Conservation (phyloP, 2,113 vertebrate species). For the Oreochromis aureus region DNA sequence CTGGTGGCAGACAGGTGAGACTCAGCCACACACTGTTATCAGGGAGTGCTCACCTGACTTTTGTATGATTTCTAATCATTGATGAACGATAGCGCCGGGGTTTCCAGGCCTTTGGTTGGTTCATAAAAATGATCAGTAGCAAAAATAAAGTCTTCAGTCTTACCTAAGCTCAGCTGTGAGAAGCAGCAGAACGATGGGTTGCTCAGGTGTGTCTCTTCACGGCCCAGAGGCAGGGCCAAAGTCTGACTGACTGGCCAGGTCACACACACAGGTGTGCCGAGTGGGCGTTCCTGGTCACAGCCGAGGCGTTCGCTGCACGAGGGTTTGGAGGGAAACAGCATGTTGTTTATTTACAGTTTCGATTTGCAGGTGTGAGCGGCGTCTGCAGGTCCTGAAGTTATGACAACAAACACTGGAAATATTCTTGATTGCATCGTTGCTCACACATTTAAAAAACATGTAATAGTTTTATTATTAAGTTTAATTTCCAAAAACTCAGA, state of each 20-base stretch:
- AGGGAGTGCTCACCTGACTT: not conserved
- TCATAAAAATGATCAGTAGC: not conserved
- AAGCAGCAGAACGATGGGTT: not conserved
- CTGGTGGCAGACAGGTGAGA: slow-evolving; percentile 94
- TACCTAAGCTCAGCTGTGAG: not conserved
- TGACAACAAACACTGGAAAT: not conserved
- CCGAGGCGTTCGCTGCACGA: not conserved
- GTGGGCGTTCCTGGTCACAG: not conserved
- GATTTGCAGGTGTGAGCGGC: not conserved
- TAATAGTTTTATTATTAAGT: not conserved
- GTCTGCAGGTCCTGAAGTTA: not conserved
- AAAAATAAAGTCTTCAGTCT: not conserved
- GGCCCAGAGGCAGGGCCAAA: not conserved
- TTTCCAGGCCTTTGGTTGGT: not conserved
- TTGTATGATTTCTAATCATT: not conserved
- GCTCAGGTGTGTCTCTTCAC: not conserved
- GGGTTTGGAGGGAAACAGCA: not conserved
- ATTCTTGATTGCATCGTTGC: not conserved
- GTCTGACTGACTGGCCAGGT: not conserved
- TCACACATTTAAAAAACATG: not conserved
- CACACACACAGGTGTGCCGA: not conserved
- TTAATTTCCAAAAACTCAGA: not conserved
- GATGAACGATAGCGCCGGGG: too few species aligned
- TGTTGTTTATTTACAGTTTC: not conserved
- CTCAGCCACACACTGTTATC: not conserved